Base-by-base conservation (phyloP, 2,888 invertebrate species). In the Macrophya annulata region DNA sequence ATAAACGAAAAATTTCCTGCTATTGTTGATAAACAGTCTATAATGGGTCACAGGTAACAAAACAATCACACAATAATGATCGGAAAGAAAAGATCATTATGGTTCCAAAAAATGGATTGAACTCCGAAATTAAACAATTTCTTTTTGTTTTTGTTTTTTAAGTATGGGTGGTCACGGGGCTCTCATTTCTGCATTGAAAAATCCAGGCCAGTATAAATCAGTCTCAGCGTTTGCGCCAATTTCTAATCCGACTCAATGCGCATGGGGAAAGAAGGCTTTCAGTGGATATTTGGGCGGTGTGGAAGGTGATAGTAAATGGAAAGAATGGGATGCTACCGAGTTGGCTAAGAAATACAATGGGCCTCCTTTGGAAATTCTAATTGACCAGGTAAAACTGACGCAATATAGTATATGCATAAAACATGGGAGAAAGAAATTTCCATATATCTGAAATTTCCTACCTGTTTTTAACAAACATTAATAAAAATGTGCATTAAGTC, bases 111-210 rank as follows among this genome's bases (percentile, higher is more conserved):
- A 45, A 48, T 55, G 31, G 15, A 40, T 51, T 17, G 17, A 48
- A 37, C 21, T 51, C 0, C 55, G 31, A 15, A 4, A 37, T 31
- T 9, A 15, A 40, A 55, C n/a, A n/a, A 85, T 87, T 89, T 1
- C 31, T 31, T 31, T 31, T 31, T 31, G 1, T 31, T 31, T 31
- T 31, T 31, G 86, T 88, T 88, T 94, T 95, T 76, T 92, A 99
- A 99, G 99, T 92, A 99, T 99, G 99, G 99, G 99, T 86, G 99
- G 99, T 40, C 99, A 99, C 94, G 99, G 99, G 48, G 99, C 99
- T 21, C 93, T 99, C 76, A 96, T 98, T 84, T 97, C 97, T 91
- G 97, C 97, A 6, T 94, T 99, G 68, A 97, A 98, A 93, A 98
- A 98, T 94, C 99, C 99, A 12, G 97, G 97, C 17, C 94, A 97